Evolutionary conservation across 2,888 invertebrate species (phyloP).

Genomic region (Ypsolopha scabrella): DNA sequence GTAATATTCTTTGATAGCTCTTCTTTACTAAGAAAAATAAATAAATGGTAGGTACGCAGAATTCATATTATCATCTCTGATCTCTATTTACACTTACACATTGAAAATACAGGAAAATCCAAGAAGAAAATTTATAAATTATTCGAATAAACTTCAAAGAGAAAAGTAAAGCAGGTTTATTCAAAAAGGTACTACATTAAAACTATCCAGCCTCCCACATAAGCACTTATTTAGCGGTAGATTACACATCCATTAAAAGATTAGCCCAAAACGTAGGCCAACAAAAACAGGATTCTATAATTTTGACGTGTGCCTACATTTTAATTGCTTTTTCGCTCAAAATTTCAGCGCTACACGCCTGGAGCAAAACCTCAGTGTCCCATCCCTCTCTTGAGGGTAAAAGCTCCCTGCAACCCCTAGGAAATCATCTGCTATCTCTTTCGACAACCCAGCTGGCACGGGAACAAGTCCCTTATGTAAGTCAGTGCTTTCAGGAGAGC

Average conservation of each 20-base stretch:
- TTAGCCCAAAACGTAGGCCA: constrained; percentile 30
- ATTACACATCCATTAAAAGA: constrained; percentile 33
- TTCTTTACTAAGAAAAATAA: too few species aligned
- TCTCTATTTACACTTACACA: too few species aligned
- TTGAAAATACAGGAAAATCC: too few species aligned
- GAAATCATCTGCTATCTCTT: constrained; percentile 41
- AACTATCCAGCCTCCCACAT: neutral
- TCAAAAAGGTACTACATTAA: neutral
- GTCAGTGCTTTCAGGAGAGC: constrained; percentile 41
- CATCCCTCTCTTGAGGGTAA: constrained; percentile 37
- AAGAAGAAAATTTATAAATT: neutral
- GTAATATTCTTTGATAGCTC: too few species aligned
- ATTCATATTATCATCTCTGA: too few species aligned
- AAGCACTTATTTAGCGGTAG: constrained; percentile 24
- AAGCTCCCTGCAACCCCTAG: constrained; percentile 35
- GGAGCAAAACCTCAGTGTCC: constrained; percentile 35
- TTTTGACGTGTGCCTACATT: constrained; percentile 44
- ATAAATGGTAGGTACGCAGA: too few species aligned
- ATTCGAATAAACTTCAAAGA: neutral
- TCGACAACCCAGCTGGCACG: constrained; percentile 47
- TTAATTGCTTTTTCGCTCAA: constrained; percentile 64
- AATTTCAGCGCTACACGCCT: constrained; percentile 35
- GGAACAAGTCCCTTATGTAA: constrained; percentile 63
- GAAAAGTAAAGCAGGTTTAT: neutral
- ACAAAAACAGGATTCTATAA: constrained; percentile 36